Percentiles rank a stretch among this genome's conserved stretches.
Conservation (phyloP, 2,113 vertebrate species). For the Laticauda laticaudata region DNA sequence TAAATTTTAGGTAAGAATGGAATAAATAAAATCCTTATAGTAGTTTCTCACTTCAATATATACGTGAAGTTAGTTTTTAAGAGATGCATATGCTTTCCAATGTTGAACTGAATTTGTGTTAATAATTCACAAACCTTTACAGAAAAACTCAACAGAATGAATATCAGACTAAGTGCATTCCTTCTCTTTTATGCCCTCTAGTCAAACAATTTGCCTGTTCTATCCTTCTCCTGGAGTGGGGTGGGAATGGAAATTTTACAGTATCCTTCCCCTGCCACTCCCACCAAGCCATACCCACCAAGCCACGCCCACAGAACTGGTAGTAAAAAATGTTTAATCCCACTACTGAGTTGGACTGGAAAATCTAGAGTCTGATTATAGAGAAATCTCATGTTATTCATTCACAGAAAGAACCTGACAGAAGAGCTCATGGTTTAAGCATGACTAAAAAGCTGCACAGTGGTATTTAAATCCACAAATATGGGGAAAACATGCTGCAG, state of each 20-base stretch:
- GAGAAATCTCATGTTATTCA: neutral
- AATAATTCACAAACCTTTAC: neutral
- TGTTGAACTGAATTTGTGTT: neutral
- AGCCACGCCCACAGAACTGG: no score
- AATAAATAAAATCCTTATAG: neutral
- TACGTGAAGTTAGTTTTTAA: neutral
- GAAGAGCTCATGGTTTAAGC: neutral
- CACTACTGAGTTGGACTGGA: no score
- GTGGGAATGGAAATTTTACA: no score
- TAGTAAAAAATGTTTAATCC: no score
- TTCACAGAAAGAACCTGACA: neutral
- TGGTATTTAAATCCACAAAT: neutral
- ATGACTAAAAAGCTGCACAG: neutral
- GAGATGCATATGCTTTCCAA: neutral
- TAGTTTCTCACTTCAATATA: neutral
- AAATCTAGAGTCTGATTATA: neutral
- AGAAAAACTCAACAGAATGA: neutral
- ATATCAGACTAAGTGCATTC: neutral
- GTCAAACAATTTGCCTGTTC: neutral
- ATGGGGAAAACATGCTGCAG: neutral
- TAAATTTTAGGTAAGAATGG: neutral
- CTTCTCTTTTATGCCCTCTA: neutral
- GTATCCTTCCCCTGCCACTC: no score
- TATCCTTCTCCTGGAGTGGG: no score
- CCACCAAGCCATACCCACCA: no score